Evolutionary conservation across 2,888 invertebrate genomes (phyloP).

Genomic region (Flexamia atlantica): DNA sequence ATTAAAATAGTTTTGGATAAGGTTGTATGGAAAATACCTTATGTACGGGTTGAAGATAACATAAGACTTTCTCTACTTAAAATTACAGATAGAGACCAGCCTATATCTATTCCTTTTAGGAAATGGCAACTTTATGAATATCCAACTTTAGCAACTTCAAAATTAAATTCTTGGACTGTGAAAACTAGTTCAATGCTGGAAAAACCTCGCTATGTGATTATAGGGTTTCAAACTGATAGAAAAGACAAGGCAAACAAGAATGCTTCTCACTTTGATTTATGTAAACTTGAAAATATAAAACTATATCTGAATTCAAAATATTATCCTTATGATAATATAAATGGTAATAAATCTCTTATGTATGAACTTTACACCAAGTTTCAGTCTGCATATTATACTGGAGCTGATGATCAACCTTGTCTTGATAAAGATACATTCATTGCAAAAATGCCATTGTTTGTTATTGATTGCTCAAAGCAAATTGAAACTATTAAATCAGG

Average conservation of each 20-base stretch:
- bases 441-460: conserved; percentile 26
- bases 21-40: background rate
- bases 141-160: background rate
- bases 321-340: conserved; percentile 59
- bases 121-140: too few relatives aligned
- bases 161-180: background rate
- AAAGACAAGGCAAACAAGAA: conserved; percentile 24
- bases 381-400: conserved; percentile 48
- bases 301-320: conserved; percentile 47
- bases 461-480: too few relatives aligned
- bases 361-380: conserved; percentile 55
- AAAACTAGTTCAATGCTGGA: background rate
- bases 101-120: background rate
- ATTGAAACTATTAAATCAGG: conserved; percentile 11
- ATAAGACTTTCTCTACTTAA: background rate
- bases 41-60: conserved; percentile 7
- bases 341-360: conserved; percentile 24
- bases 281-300: conserved; percentile 56
- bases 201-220: conserved; percentile 60
- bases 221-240: conserved; percentile 60
- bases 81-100: background rate
- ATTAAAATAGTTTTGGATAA: background rate
- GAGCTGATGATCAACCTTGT: conserved; percentile 24
- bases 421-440: background rate
- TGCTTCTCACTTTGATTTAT: conserved; percentile 45